These are phyloP conservation scores for Sphecodes monilicornis DNA, from an alignment of 2,888 invertebrate genomes.

Conservation along the genomic window DNA sequence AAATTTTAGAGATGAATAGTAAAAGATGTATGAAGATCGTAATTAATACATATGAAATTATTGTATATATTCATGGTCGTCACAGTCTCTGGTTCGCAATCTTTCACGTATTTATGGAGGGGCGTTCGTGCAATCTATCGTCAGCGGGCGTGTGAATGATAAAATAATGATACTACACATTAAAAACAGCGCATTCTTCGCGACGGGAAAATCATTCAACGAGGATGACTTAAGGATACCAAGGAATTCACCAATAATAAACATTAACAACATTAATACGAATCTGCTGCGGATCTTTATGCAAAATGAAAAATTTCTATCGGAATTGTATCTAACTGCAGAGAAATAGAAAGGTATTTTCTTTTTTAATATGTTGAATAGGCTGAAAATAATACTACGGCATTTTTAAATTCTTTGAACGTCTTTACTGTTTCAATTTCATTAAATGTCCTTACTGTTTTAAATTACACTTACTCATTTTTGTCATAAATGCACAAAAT, in stretches of 20 bases:
- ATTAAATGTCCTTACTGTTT: too few species aligned
- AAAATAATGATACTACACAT: conserved; percentile 60
- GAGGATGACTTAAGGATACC: not conserved
- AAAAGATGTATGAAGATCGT: not conserved
- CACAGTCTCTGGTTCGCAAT: conserved; percentile 60
- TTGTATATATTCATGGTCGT: conserved; percentile 1
- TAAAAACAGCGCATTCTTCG: conserved; percentile 29
- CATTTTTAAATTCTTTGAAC: too few species aligned
- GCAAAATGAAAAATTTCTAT: too few species aligned
- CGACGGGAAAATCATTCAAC: conserved; percentile 13
- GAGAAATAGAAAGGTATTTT: too few species aligned
- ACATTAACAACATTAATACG: not conserved
- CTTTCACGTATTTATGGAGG: conserved; percentile 60
- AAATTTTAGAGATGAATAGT: not conserved
- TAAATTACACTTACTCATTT: too few species aligned
- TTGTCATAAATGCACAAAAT: too few species aligned
- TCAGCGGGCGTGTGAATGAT: conserved; percentile 70
- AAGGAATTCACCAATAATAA: not conserved
- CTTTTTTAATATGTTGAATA: too few species aligned
- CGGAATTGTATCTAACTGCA: too few species aligned
- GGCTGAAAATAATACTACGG: too few species aligned
- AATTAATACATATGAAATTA: not conserved
- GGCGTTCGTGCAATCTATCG: conserved; percentile 68
- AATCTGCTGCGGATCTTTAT: too few species aligned
- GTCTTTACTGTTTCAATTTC: too few species aligned